Base-by-base conservation (phyloP, 2,797 vertebrate genomes). In the Peromyscus nudipes region DNA sequence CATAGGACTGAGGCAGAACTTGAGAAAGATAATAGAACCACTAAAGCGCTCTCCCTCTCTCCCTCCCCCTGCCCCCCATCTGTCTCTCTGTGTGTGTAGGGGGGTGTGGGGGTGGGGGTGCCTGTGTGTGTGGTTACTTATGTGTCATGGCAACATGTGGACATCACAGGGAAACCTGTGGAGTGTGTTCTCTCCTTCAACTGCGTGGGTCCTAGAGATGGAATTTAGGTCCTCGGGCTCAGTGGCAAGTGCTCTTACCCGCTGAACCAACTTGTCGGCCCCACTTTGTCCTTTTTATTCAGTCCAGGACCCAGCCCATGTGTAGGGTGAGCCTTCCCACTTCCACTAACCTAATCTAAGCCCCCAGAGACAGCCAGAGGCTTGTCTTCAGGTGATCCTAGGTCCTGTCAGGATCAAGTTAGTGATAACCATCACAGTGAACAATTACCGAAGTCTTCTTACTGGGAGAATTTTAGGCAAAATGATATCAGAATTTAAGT, bases 401-500 rank as follows among this genome's bases (percentile, higher is more conserved):
- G 0, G 7, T 29, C 67, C 9, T 57, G 3, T 5, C 83, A 52
- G 65, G 43, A 43, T 40, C n/a, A 40, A 31, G 37, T 73, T 19
- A 87, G 67, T 0, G 25, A 21, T 12, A 73, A 21, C 52, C 27
- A 40, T 73, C 52, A 13, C 16, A 71, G 29, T 92, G 57, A 16
- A 46, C 37, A 92, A 43, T 31, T 88, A 8, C 52, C 86, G 7
- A 62, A 73, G 23, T 85, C 92, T 96, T 75, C 91, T 95, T 86
- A 25, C 0, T 46, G n/a, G 19, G 52, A 92, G 17, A 92, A 10
- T 69, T 71, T 90, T 85, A 75, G 52, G 21, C 34, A 43, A 69
- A 92, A 77, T 79, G 3, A 83, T 89, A 23, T 21, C 60, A 95
- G 60, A 94, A 69, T 64, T 80, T 90, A 79, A 91, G 86, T 14